phyloP scores from a whole-genome alignment of 1,140 invertebrate genomes.

The Agraylea sexmaculata region DNA sequence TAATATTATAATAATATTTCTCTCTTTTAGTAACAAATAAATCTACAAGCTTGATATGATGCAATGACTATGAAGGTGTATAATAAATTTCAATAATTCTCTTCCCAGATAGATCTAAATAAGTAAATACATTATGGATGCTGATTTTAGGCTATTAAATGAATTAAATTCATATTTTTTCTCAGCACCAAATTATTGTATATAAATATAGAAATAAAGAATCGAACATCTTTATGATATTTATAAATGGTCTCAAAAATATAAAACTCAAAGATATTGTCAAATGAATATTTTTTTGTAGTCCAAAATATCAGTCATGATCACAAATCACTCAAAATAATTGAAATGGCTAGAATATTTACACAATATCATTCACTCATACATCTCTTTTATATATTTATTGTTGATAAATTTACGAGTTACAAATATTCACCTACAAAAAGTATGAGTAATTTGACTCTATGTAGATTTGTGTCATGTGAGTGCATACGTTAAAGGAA shows the following conservation, averaged over 20 bases:
- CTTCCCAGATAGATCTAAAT: too few relatives aligned
- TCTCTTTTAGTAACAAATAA: too few relatives aligned
- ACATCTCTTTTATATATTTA: not conserved
- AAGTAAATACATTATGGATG: too few relatives aligned
- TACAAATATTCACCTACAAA: constrained; percentile 2
- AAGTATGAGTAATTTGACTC: not conserved
- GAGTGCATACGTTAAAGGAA: not conserved
- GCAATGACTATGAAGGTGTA: too few relatives aligned
- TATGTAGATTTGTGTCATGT: not conserved
- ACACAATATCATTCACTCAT: not conserved
- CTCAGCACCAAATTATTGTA: not conserved
- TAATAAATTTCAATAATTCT: too few relatives aligned
- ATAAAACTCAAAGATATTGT: not conserved
- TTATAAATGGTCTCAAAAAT: not conserved
- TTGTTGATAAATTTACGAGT: constrained; percentile 2
- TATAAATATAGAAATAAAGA: constrained; percentile 1
- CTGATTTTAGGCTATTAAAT: too few relatives aligned
- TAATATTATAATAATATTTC: too few relatives aligned
- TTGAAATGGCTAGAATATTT: too few relatives aligned
- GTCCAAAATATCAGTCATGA: not conserved
- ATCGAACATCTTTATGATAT: too few relatives aligned
- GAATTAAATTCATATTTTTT: too few relatives aligned
- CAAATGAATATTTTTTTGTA: not conserved
- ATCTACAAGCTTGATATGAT: too few relatives aligned
- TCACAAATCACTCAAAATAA: not conserved